These are phyloP conservation scores for Cydia splendana DNA, from an alignment of 1,140 invertebrate species.

Conservation along the genomic window DNA sequence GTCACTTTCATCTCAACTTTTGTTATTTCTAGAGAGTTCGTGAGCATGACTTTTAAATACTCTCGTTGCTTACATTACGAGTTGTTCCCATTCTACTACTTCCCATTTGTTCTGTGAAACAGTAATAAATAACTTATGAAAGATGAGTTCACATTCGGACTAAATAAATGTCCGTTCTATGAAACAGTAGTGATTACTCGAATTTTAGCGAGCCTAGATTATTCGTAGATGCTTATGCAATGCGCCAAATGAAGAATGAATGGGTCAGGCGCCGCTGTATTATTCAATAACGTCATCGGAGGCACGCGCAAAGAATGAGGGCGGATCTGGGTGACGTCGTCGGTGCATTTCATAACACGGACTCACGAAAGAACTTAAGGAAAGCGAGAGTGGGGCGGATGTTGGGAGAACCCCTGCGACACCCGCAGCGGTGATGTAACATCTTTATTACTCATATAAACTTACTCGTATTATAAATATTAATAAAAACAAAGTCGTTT, in stretches of 20 bases:
- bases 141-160: background rate
- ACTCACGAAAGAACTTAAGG: conserved; percentile 45
- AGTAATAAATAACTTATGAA: background rate
- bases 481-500: background rate
- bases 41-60: background rate
- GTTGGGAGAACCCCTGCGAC: conserved; percentile 13
- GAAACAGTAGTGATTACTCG: background rate
- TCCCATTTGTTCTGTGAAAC: background rate
- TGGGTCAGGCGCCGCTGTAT: conserved; percentile 42
- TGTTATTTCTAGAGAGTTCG: background rate
- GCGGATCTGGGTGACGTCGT: conserved; percentile 55
- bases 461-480: background rate
- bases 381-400: conserved; percentile 55
- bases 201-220: background rate
- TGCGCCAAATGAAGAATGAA: conserved; percentile 49
- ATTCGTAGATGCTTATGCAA: conserved; percentile 47
- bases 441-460: conserved; percentile 11
- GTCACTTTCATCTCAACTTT: conserved; percentile 16
- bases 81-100: background rate
- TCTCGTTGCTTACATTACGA: background rate
- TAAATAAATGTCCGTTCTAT: background rate
- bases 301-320: conserved; percentile 56
- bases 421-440: conserved; percentile 1
- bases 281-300: conserved; percentile 45
- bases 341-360: conserved; percentile 60